Percentiles rank a stretch among this genome's conserved stretches.
phyloP scores from a whole-genome alignment of 1,140 invertebrate species.

The Harpegnathos saltator region DNA sequence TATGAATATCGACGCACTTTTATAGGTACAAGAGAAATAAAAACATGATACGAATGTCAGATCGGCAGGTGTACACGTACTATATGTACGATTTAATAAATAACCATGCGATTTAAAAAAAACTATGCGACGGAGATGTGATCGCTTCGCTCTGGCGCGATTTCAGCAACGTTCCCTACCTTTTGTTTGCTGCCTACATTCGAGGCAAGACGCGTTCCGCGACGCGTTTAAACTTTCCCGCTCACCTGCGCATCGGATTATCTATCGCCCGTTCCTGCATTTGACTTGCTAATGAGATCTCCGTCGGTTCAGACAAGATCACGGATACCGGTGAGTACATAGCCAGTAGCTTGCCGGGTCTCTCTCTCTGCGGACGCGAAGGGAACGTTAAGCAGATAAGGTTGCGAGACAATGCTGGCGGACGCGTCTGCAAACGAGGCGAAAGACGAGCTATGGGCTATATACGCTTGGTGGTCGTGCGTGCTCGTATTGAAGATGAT shows the following conservation, averaged over 20 bases:
- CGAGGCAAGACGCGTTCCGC: not conserved
- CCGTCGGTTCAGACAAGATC: constrained; percentile 12
- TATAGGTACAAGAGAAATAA: too few relatives aligned
- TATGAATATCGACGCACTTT: too few relatives aligned
- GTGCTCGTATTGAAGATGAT: constrained; percentile 78
- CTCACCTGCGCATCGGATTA: constrained; percentile 15
- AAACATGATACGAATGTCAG: too few relatives aligned
- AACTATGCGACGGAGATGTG: too few relatives aligned
- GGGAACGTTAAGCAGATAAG: constrained; percentile 31
- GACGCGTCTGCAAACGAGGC: constrained; percentile 16
- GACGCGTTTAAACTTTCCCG: constrained; percentile 40
- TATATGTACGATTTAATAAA: too few relatives aligned
- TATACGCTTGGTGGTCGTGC: constrained; percentile 77
- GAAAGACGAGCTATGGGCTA: constrained; percentile 52
- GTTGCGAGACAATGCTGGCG: constrained; percentile 47
- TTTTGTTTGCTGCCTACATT: not conserved
- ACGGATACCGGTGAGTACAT: not conserved
- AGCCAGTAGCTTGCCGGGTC: not conserved
- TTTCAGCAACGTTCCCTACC: too few relatives aligned
- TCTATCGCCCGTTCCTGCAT: constrained; percentile 14
- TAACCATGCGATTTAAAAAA: too few relatives aligned
- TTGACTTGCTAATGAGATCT: constrained; percentile 53
- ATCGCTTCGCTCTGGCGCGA: too few relatives aligned
- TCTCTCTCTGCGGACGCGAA: not conserved
- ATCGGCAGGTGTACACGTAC: too few relatives aligned